phyloP scores from a whole-genome alignment of 2,888 invertebrate genomes.

The Zootermopsis nevadensis region DNA sequence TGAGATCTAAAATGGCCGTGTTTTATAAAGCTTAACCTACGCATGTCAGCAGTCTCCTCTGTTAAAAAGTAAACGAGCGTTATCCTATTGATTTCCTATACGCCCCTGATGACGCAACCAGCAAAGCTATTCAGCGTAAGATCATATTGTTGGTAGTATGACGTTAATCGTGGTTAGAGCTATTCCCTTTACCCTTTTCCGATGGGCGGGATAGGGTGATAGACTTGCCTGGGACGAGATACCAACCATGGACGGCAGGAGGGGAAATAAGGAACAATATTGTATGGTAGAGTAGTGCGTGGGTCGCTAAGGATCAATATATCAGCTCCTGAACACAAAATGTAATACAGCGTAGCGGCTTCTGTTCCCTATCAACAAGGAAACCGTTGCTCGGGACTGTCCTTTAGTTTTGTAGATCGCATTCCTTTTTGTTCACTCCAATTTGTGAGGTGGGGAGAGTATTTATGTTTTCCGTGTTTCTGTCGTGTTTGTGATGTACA shows the following conservation, averaged over 20 bases:
- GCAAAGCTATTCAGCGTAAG: neutral
- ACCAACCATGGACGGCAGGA: neutral
- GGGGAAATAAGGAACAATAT: neutral
- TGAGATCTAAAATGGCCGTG: neutral
- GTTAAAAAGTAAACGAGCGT: neutral
- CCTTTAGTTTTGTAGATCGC: no score
- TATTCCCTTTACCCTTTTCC: neutral
- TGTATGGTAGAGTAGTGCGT: neutral
- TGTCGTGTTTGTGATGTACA: no score
- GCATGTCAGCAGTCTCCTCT: neutral
- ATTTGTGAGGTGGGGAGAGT: no score
- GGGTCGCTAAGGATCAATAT: constrained; percentile 10
- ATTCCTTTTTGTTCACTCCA: no score
- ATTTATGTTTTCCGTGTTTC: no score
- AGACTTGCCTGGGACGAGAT: constrained; percentile 1
- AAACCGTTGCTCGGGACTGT: neutral
- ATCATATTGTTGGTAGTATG: no score
- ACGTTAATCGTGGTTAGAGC: neutral
- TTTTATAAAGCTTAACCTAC: neutral
- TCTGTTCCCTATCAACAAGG: neutral
- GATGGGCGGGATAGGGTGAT: neutral
- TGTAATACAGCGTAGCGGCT: neutral
- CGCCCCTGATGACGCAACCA: constrained; percentile 28
- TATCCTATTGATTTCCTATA: constrained; percentile 33
- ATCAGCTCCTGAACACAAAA: neutral